Evolutionary conservation across 2,113 vertebrate genomes (phyloP).

Genomic region (Maccullochella peelii): DNA sequence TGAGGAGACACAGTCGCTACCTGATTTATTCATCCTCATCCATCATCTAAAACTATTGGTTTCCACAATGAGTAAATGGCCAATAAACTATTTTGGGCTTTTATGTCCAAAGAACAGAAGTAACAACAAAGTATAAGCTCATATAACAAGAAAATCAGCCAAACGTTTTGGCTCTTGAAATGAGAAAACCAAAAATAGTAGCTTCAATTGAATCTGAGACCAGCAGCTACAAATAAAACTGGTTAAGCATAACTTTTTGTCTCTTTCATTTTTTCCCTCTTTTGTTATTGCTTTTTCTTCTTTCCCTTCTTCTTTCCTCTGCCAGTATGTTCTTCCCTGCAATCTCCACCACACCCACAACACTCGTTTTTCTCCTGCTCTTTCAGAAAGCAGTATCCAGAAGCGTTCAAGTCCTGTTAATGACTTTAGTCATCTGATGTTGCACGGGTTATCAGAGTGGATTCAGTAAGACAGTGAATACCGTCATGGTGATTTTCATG

Average conservation of each 20-base stretch:
- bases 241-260: slow-evolving; percentile 9
- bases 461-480: slow-evolving; percentile 46
- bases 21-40: slow-evolving; percentile 70
- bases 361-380: slow-evolving; percentile 1
- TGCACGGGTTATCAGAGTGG: slow-evolving; percentile 31
- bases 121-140: slow-evolving; percentile 20
- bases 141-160: slow-evolving; percentile 32
- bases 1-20: slow-evolving; percentile 47
- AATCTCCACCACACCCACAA: slow-evolving; percentile 7
- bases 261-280: slow-evolving; percentile 1
- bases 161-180: slow-evolving; percentile 42
- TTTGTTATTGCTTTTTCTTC: not conserved
- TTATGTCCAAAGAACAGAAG: slow-evolving; percentile 24
- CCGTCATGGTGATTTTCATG: slow-evolving; percentile 53
- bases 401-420: slow-evolving; percentile 52
- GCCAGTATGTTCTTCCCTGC: not conserved
- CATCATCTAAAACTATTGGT: slow-evolving; percentile 63
- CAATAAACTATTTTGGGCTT: slow-evolving; percentile 49
- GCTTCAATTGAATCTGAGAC: slow-evolving; percentile 39
- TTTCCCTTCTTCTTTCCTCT: not conserved
- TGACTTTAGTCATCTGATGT: slow-evolving; percentile 43
- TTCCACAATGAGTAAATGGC: slow-evolving; percentile 39
- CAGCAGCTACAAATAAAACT: slow-evolving; percentile 38
- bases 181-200: slow-evolving; percentile 57
- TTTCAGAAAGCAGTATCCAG: slow-evolving; percentile 28